Conservation (phyloP, 2,888 invertebrate species). For the Philereme vetulata region DNA sequence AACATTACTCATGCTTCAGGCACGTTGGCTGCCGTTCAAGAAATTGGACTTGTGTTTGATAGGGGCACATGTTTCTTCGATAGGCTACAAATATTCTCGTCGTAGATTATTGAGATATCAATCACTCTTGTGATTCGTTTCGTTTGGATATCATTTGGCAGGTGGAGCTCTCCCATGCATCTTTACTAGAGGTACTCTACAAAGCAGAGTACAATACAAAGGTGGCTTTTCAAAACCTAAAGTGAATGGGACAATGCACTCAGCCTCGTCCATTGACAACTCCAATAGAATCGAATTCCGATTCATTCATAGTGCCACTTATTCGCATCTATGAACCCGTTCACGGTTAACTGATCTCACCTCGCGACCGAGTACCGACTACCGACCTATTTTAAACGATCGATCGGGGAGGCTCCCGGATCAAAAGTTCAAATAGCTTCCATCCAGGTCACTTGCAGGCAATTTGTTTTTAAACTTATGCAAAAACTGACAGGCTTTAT, state of each 20-base stretch:
- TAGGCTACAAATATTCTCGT: background rate
- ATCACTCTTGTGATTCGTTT: background rate
- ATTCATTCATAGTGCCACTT: slow-evolving; percentile 21
- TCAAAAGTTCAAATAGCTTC: slow-evolving; percentile 18
- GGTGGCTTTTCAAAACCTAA: background rate
- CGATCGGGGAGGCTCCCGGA: slow-evolving; percentile 24
- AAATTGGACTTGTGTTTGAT: slow-evolving; percentile 19
- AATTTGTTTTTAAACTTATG: slow-evolving; percentile 7
- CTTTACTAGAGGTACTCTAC: too few species aligned
- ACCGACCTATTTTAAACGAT: slow-evolving; percentile 20
- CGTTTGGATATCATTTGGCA: too few species aligned
- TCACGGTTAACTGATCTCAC: slow-evolving; percentile 19
- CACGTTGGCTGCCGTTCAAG: slow-evolving; percentile 34
- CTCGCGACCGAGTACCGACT: slow-evolving; percentile 5
- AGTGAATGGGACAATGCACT: slow-evolving; percentile 14
- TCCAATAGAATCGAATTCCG: slow-evolving; percentile 13
- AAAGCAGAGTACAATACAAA: background rate
- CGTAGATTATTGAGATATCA: background rate
- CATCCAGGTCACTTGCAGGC: slow-evolving; percentile 18
- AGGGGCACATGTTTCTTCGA: slow-evolving; percentile 7
- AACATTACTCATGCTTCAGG: slow-evolving; percentile 27
- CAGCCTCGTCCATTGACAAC: slow-evolving; percentile 23
- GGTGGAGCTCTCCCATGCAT: background rate
- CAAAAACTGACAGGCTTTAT: background rate
- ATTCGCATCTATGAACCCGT: slow-evolving; percentile 17